Percentiles rank a stretch among this genome's conserved stretches.
phyloP scores from a whole-genome alignment of 1,140 invertebrate genomes.

The Conopomorpha cramerella region DNA sequence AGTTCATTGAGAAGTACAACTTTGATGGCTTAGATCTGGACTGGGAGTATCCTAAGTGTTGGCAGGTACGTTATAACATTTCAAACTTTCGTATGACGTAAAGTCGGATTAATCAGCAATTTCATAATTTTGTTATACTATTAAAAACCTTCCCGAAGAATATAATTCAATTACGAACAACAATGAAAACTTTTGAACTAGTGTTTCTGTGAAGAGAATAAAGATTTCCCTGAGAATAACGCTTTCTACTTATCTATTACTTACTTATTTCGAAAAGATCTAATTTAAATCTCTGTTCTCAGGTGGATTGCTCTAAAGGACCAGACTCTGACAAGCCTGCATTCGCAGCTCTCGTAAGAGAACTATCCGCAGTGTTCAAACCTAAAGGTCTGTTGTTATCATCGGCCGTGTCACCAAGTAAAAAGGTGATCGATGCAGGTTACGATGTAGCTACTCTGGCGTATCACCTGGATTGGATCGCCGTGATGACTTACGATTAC shows the following conservation, averaged over 20 bases:
- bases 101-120: too few species aligned
- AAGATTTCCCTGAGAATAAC: too few species aligned
- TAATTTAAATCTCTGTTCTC: too few species aligned
- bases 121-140: too few species aligned
- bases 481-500: slow-evolving; percentile 89
- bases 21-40: slow-evolving; percentile 89
- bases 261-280: too few species aligned
- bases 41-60: slow-evolving; percentile 91
- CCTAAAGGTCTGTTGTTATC: slow-evolving; percentile 77
- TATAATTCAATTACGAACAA: too few species aligned
- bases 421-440: slow-evolving; percentile 83
- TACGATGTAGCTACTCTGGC: slow-evolving; percentile 79
- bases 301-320: slow-evolving; percentile 82
- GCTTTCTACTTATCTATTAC: too few species aligned
- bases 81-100: too few species aligned
- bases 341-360: slow-evolving; percentile 73
- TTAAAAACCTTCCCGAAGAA: too few species aligned
- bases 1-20: slow-evolving; percentile 80
- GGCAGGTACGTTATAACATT: slow-evolving; percentile 69
- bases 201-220: too few species aligned
- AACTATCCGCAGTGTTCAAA: slow-evolving; percentile 75
- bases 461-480: slow-evolving; percentile 81
- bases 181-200: too few species aligned
- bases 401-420: slow-evolving; percentile 85
- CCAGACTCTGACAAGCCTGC: slow-evolving; percentile 79